A percentile compares a stretch with the other conserved stretches of the same genome.
Conservation (phyloP, 2,797 vertebrate genomes). For the Syncerus caffer region DNA sequence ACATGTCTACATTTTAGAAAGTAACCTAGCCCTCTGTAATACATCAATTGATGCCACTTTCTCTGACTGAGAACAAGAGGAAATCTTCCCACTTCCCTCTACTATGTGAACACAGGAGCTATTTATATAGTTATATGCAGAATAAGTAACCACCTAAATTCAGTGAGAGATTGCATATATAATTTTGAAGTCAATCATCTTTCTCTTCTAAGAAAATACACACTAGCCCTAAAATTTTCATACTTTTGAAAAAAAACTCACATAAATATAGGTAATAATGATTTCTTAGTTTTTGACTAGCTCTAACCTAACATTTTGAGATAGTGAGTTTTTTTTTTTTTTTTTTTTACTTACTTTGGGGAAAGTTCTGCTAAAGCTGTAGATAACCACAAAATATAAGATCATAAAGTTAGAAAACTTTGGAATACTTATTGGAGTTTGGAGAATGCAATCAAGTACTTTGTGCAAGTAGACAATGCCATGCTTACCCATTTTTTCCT, state of each 20-base stretch:
- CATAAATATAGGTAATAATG: background rate
- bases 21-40: background rate
- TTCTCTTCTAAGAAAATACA: background rate
- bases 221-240: background rate
- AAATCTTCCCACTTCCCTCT: background rate
- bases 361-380: background rate
- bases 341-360: background rate
- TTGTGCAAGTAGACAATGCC: background rate
- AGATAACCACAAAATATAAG: background rate
- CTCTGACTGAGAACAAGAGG: background rate
- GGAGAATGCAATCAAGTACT: background rate
- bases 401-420: background rate
- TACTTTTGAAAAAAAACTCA: background rate
- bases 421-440: background rate
- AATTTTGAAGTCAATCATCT: background rate
- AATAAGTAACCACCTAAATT: background rate
- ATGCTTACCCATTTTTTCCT: background rate
- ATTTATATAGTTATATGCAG: background rate
- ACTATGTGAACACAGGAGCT: background rate
- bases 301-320: background rate
- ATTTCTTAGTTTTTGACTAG: background rate
- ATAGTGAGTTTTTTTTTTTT: background rate
- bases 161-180: background rate
- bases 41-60: background rate
- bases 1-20: slow-evolving; percentile 4